phyloP scores from a whole-genome alignment of 64 coral and sea anemone genomes.

The Montipora efflorescens region DNA sequence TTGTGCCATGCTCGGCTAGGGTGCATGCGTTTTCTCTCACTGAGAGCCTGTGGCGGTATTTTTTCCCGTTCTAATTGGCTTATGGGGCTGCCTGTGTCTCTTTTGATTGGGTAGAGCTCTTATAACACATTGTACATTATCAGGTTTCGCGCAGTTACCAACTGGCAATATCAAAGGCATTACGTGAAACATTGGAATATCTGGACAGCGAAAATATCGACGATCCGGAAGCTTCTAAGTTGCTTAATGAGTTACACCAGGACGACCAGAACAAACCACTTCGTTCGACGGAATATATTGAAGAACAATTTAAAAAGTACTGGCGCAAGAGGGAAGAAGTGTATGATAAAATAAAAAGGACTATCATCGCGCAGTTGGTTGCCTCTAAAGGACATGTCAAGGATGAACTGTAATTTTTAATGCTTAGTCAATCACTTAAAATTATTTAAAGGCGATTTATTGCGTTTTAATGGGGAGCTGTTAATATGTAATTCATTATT shows the following conservation, averaged over 20 bases:
- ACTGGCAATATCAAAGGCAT: slow-evolving; percentile 17
- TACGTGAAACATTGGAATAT: slow-evolving; percentile 53
- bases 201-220: neutral
- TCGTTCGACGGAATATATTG: neutral
- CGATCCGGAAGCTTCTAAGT: neutral
- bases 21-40: neutral
- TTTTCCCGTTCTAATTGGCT: neutral
- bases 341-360: neutral
- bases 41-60: neutral
- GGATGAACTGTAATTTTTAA: slow-evolving; percentile 26
- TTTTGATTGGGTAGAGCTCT: neutral
- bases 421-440: neutral
- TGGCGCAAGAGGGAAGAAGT: neutral
- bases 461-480: neutral
- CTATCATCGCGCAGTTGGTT: neutral
- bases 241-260: neutral
- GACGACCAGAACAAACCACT: neutral
- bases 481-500: neutral
- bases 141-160: slow-evolving; percentile 20
- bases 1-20: too few relatives aligned
- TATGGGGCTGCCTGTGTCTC: neutral
- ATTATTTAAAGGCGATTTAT: neutral
- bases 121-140: neutral
- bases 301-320: slow-evolving; percentile 11
- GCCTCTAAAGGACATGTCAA: neutral